phyloP scores from a whole-genome alignment of 2,797 vertebrate species.

The Carapus acus region DNA sequence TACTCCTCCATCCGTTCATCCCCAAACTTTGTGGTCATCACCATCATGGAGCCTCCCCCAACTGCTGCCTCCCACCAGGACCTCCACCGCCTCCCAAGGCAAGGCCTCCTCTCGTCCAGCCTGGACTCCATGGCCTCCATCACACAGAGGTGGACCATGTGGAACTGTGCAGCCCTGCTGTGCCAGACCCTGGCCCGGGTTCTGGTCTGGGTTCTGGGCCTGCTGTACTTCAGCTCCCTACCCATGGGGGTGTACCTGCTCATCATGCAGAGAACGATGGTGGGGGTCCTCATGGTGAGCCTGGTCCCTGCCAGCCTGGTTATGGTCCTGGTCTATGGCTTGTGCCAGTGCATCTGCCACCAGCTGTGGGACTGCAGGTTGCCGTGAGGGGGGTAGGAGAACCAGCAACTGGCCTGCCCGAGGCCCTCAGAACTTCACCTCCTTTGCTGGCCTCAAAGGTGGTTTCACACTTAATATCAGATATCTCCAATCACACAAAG shows the following conservation, averaged over 20 bases:
- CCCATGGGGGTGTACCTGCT: constrained; percentile 94
- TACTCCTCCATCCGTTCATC: constrained; percentile 72
- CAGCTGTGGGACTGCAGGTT: constrained; percentile 88
- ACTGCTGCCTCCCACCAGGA: constrained; percentile 37
- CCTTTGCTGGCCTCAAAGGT: too few relatives aligned
- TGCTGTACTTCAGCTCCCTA: constrained; percentile 93
- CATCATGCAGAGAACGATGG: constrained; percentile 86
- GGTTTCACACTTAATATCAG: too few relatives aligned
- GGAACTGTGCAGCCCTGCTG: constrained; percentile 85
- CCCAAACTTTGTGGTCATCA: constrained; percentile 91
- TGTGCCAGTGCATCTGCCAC: constrained; percentile 90
- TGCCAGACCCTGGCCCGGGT: constrained; percentile 85
- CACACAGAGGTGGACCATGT: constrained; percentile 83
- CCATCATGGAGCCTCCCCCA: constrained; percentile 87
- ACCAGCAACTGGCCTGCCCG: constrained; percentile 18
- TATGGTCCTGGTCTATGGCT: constrained; percentile 89
- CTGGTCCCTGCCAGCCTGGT: constrained; percentile 90
- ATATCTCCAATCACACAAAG: too few relatives aligned
- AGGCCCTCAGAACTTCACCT: too few relatives aligned
- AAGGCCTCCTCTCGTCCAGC: constrained; percentile 78
- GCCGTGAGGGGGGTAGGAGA: constrained; percentile 52
- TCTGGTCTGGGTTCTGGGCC: constrained; percentile 87
- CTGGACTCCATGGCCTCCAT: constrained; percentile 85
- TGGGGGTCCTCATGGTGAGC: constrained; percentile 89
- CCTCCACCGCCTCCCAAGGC: constrained; percentile 42